Base-by-base conservation (phyloP, 2,888 invertebrate species). In the Plebejus anna region DNA sequence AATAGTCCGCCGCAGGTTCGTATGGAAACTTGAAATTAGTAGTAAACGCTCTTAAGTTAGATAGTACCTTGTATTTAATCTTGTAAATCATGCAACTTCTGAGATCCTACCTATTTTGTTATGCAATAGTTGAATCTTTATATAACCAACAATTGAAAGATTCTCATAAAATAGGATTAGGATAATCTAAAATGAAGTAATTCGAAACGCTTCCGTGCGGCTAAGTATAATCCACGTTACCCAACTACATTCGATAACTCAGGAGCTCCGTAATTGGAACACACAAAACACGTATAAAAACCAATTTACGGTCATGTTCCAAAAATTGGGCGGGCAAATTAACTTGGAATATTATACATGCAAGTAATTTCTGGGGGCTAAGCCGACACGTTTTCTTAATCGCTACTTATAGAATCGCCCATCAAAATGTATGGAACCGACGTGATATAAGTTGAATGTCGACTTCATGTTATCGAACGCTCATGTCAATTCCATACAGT, bases 321-420 rank as follows among this genome's bases (percentile, higher is more conserved):
- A 55, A 73, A 51, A 73, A 73, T 73, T 73, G 32, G 55, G 32
- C 47, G 55, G 28, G 51, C 55, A 73, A 73, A 73, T 73, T 75
- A 79, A 78, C 51, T 76, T 55, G 79, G 79, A 78, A 78, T 78
- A 78, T 80, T 78, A 79, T 80, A 79, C 80, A 79, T 83, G 83
- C 79, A 82, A 83, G 86, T 85, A 84, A 85, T 86, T 86, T 84
- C 80, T 82, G 84, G 47, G 47, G 9, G 47, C 47, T 47, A 9
- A 47, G 47, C 47, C 47, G 47, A 47, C 47, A 47, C 47, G 47
- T 47, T 47, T 47, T 47, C 47, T 47, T 47, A 9, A 47, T 3
- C 9, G 11, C 47, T 47, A 0, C 11, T 11, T 47, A 11, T 47
- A 42, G 42, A 0, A 47, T 47, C 1, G 47, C 47, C 47, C 9